These are phyloP conservation scores for Orchesellides sinensis DNA, from an alignment of 2,888 invertebrate species.

Conservation along the genomic window DNA sequence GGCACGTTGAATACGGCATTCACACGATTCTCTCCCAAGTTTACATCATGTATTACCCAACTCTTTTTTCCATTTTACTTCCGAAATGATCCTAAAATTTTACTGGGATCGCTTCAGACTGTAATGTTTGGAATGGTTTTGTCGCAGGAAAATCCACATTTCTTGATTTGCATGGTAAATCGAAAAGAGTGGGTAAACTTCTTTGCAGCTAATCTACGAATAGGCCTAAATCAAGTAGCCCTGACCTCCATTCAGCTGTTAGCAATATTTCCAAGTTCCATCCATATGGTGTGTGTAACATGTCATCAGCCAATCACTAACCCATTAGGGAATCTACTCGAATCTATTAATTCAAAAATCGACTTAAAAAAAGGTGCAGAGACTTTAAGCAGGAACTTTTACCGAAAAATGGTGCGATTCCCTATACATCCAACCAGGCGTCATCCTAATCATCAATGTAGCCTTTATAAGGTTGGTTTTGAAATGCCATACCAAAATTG, in stretches of 20 bases:
- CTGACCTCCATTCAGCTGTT: neutral
- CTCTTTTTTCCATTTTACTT: neutral
- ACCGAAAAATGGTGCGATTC: neutral
- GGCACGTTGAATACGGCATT: neutral
- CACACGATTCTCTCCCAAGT: neutral
- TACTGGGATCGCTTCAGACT: neutral
- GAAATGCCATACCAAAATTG: neutral
- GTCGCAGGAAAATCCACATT: slow-evolving; percentile 21
- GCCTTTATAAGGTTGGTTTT: neutral
- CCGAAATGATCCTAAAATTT: neutral
- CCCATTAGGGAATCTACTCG: neutral
- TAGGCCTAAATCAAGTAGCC: neutral
- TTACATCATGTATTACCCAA: neutral
- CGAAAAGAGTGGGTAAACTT: too few species aligned
- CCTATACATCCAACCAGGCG: neutral
- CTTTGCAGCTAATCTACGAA: neutral
- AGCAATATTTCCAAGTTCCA: neutral
- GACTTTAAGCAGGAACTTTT: neutral
- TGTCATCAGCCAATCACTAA: neutral
- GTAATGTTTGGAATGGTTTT: neutral
- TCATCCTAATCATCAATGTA: too few species aligned
- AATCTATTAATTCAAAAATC: neutral
- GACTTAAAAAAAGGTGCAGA: neutral
- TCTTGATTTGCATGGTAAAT: too few species aligned
- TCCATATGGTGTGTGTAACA: neutral